phyloP scores from a whole-genome alignment of 2,797 vertebrate genomes.

The Telmatherina bonti region DNA sequence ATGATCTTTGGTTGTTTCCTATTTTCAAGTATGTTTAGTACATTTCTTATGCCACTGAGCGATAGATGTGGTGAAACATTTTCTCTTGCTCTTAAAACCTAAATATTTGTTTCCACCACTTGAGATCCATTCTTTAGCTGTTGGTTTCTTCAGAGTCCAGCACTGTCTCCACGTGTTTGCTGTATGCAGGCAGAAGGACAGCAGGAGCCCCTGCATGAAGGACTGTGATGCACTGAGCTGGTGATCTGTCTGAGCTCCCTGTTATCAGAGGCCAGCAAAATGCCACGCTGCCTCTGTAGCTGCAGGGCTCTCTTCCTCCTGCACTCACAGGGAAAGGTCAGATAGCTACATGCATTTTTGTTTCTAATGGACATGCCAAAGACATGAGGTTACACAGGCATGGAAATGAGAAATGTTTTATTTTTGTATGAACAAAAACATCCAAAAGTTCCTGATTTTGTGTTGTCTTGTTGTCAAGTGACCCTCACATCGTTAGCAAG shows the following conservation, averaged over 20 bases:
- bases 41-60: background rate
- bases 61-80: background rate
- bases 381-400: conserved; percentile 41
- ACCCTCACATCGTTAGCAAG: conserved; percentile 1
- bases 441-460: background rate
- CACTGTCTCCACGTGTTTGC: conserved; percentile 9
- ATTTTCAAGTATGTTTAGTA: background rate
- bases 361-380: conserved; percentile 47
- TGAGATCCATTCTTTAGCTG: conserved; percentile 16
- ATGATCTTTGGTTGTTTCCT: background rate
- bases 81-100: background rate
- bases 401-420: conserved; percentile 21
- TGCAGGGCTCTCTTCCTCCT: conserved; percentile 67
- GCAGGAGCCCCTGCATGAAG: conserved; percentile 41
- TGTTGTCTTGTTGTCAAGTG: background rate
- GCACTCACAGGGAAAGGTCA: conserved; percentile 76
- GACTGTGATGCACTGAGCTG: conserved; percentile 30
- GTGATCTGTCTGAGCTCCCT: conserved; percentile 52
- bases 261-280: conserved; percentile 73
- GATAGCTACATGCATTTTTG: conserved; percentile 45
- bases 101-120: background rate
- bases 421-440: conserved; percentile 25
- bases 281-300: conserved; percentile 75
- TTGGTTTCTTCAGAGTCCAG: conserved; percentile 18
- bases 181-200: conserved; percentile 51